Evolutionary conservation across 2,888 invertebrate species (phyloP).

Genomic region (Calameuta filiformis): DNA sequence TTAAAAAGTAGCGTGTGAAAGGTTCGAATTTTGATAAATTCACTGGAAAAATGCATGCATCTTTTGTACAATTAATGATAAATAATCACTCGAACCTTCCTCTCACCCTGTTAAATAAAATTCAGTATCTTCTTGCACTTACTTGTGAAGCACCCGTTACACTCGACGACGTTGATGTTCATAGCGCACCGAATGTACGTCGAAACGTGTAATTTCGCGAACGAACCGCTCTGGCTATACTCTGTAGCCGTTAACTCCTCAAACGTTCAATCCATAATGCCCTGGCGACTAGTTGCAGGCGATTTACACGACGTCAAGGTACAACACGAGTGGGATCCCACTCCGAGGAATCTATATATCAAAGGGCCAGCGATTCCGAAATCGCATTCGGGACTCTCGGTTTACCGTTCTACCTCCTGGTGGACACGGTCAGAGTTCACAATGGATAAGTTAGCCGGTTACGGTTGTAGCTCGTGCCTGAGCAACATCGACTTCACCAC

Average conservation of each 20-base stretch:
- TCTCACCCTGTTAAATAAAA: not conserved
- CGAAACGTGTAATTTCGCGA: slow-evolving; percentile 17
- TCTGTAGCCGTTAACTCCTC: not conserved
- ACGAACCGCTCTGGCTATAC: slow-evolving; percentile 9
- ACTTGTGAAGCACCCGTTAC: slow-evolving; percentile 40
- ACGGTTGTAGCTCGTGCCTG: not conserved
- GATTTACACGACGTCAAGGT: no score
- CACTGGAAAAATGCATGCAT: no score
- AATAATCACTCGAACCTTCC: not conserved
- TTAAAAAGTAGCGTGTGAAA: no score
- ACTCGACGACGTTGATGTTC: slow-evolving; percentile 38
- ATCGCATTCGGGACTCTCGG: no score
- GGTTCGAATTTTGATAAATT: no score
- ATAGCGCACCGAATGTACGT: slow-evolving; percentile 36
- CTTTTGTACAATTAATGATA: no score
- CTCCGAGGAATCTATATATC: no score
- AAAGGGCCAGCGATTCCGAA: no score
- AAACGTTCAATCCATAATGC: not conserved
- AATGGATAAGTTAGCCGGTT: not conserved
- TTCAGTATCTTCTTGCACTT: slow-evolving; percentile 23
- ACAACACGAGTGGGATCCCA: no score
- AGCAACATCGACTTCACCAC: not conserved
- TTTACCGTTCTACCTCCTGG: no score
- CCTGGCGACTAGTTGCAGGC: not conserved
- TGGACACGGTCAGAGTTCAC: not conserved